Conservation (phyloP, 2,113 vertebrate genomes). For the Triplophysa rosa region DNA sequence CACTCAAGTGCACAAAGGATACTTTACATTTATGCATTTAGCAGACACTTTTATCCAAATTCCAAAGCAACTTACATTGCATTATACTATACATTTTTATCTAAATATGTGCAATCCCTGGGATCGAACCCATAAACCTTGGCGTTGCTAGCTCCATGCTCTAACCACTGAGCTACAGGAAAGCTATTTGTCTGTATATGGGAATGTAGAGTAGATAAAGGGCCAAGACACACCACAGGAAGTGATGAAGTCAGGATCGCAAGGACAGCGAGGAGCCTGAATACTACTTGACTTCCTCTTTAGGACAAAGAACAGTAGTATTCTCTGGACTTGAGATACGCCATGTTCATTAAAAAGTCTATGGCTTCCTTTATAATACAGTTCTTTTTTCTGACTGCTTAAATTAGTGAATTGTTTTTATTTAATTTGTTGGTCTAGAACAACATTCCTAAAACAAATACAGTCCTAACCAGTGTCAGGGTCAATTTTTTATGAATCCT, state of each 20-base stretch:
- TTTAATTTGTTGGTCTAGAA: too few species aligned
- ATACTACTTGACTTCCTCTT: neutral
- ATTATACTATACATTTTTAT: too few species aligned
- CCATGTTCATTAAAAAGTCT: neutral
- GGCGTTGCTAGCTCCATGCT: too few species aligned
- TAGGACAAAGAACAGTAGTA: slow-evolving; percentile 9
- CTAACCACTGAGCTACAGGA: too few species aligned
- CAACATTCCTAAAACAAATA: too few species aligned
- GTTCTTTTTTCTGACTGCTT: neutral
- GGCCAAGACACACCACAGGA: neutral
- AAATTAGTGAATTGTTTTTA: too few species aligned
- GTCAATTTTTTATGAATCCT: too few species aligned
- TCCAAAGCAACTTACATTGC: too few species aligned
- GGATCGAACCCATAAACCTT: too few species aligned
- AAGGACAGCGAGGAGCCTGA: neutral
- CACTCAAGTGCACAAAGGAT: neutral
- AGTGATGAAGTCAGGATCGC: neutral
- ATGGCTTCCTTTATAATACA: neutral
- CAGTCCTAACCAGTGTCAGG: too few species aligned
- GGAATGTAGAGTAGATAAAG: slow-evolving; percentile 19
- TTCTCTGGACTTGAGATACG: neutral
- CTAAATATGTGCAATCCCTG: too few species aligned
- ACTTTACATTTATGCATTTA: neutral
- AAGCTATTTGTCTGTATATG: neutral
- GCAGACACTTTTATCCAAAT: too few species aligned